phyloP scores from a whole-genome alignment of 2,113 vertebrate species.

The Cercopithecus mona region DNA sequence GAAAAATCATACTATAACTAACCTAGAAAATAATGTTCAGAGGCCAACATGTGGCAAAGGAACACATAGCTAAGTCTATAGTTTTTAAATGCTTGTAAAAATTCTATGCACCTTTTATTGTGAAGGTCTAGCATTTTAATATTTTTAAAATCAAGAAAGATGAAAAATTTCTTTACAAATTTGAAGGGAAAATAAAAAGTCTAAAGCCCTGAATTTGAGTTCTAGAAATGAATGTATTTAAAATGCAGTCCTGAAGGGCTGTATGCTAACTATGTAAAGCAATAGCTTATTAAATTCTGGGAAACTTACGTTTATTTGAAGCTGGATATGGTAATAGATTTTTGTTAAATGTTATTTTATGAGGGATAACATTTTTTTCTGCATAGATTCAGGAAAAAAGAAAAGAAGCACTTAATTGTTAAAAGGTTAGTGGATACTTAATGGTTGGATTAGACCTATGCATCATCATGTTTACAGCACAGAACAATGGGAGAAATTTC shows the following conservation, averaged over 20 bases:
- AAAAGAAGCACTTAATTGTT: conserved; percentile 45
- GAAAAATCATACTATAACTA: conserved; percentile 51
- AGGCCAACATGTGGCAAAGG: background rate
- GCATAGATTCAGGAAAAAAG: conserved; percentile 11
- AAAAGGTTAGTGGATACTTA: conserved; percentile 62
- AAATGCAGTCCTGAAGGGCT: background rate
- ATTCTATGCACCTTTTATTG: conserved; percentile 34
- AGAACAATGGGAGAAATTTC: conserved; percentile 56
- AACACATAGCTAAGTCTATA: background rate
- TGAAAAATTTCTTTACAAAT: conserved; percentile 25
- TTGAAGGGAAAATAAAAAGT: conserved; percentile 41
- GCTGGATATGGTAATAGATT: background rate
- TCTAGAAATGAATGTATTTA: background rate
- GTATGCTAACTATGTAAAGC: background rate
- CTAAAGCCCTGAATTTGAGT: conserved; percentile 17
- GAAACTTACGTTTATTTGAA: conserved; percentile 56
- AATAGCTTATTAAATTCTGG: conserved; percentile 33
- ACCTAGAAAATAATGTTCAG: conserved; percentile 32
- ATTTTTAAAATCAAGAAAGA: conserved; percentile 40
- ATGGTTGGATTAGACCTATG: conserved; percentile 36
- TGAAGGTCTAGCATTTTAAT: conserved; percentile 32
- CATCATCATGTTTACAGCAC: conserved; percentile 50
- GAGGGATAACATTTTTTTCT: conserved; percentile 35
- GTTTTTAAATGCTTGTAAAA: conserved; percentile 43
- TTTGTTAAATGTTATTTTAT: conserved; percentile 29